phyloP scores from a whole-genome alignment of 2,797 vertebrate species.

The Furcifer pardalis region DNA sequence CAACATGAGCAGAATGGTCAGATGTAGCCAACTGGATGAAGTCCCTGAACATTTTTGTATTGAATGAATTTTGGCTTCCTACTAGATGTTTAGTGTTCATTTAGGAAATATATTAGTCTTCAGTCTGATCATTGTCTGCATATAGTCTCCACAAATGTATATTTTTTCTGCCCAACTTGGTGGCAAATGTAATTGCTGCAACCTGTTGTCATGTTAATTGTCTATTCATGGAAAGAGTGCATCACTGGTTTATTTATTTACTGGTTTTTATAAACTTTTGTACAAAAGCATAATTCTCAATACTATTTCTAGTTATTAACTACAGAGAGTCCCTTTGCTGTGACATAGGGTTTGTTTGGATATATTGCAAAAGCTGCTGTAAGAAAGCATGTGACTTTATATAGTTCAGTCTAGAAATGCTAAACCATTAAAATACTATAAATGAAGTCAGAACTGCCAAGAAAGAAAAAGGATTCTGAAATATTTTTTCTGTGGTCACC shows the following conservation, averaged over 20 bases:
- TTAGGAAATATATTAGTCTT: constrained; percentile 11
- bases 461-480: no score
- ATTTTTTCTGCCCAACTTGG: not conserved
- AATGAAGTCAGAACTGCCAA: not conserved
- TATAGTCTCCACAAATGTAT: accelerated
- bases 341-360: not conserved
- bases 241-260: not conserved
- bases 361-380: not conserved
- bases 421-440: not conserved
- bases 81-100: not conserved
- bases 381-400: not conserved
- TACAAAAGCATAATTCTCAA: not conserved
- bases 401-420: not conserved
- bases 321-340: not conserved
- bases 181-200: not conserved
- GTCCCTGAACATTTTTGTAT: constrained; percentile 56
- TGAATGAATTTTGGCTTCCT: constrained; percentile 58
- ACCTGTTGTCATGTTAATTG: not conserved
- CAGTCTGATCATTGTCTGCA: not conserved
- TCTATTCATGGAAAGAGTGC: not conserved
- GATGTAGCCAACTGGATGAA: no score
- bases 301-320: not conserved
- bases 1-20: constrained; percentile 82
- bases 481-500: no score
- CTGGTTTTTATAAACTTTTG: not conserved